Evolutionary conservation across 2,888 invertebrate species (phyloP).

Genomic region (Limnephilus marmoratus): DNA sequence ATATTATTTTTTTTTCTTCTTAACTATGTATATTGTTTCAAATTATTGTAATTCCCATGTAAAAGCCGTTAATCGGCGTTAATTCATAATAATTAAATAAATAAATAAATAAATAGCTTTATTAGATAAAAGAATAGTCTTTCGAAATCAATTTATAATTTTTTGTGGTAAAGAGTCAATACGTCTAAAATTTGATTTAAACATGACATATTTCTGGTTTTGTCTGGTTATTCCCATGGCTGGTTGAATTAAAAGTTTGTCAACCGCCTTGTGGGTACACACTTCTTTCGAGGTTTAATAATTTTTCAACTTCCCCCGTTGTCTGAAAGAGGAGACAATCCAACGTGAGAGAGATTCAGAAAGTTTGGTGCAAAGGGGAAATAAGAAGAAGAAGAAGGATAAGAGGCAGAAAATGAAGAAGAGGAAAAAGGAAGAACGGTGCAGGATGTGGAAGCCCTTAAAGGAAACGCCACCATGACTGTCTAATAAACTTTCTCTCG

Average conservation of each 20-base stretch:
- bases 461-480: not conserved
- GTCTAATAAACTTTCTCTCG: constrained; percentile 20
- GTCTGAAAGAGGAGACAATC: not conserved
- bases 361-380: not conserved
- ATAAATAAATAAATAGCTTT: too few species aligned
- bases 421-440: not conserved
- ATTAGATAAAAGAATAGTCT: too few species aligned
- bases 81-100: too few species aligned
- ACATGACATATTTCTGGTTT: too few species aligned
- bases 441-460: not conserved
- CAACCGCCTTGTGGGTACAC: not conserved
- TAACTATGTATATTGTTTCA: too few species aligned
- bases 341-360: not conserved
- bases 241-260: not conserved
- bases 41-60: too few species aligned
- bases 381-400: not conserved
- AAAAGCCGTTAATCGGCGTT: too few species aligned
- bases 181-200: too few species aligned
- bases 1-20: too few species aligned
- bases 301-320: not conserved
- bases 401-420: not conserved
- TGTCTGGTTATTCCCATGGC: too few species aligned
- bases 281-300: not conserved
- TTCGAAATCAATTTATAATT: too few species aligned
- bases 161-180: too few species aligned